Evolutionary conservation across 2,113 vertebrate species (phyloP).

Genomic region (Strix uralensis): DNA sequence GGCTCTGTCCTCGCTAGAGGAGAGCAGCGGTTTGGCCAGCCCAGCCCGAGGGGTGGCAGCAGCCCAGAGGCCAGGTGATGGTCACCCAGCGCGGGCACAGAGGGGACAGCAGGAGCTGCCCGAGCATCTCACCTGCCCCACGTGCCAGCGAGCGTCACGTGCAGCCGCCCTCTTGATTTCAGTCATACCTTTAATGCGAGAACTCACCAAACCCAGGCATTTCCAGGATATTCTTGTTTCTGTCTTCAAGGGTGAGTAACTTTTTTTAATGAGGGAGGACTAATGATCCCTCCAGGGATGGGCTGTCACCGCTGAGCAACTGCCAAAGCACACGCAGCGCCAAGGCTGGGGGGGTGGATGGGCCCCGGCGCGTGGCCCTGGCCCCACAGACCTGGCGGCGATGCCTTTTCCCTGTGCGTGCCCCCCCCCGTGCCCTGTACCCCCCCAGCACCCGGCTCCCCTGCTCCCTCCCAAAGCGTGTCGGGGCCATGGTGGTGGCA

Average conservation of each 20-base stretch:
- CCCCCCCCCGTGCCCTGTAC: fast-evolving
- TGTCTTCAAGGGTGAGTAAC: slow-evolving; percentile 35
- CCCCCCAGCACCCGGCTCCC: no score
- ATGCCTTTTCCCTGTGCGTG: neutral
- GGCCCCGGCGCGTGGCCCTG: fast-evolving
- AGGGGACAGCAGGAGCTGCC: neutral
- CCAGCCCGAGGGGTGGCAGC: neutral
- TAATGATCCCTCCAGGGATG: slow-evolving; percentile 16
- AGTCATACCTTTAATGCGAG: neutral
- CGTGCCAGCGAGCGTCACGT: neutral
- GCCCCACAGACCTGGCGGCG: fast-evolving
- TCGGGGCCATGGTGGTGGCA: neutral
- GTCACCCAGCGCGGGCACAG: fast-evolving
- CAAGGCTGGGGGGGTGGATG: neutral
- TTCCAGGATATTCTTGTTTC: slow-evolving; percentile 62
- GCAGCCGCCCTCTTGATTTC: neutral
- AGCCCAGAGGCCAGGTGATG: neutral
- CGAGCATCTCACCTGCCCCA: neutral
- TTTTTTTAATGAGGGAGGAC: slow-evolving; percentile 6
- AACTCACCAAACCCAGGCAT: slow-evolving; percentile 20
- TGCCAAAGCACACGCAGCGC: neutral
- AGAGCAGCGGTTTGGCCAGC: neutral
- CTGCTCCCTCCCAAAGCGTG: fast-evolving
- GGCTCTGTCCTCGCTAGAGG: fast-evolving
- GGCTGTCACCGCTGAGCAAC: slow-evolving; percentile 22